These are phyloP conservation scores for Ptyas mucosa DNA, from an alignment of 2,113 vertebrate species.

Conservation along the genomic window DNA sequence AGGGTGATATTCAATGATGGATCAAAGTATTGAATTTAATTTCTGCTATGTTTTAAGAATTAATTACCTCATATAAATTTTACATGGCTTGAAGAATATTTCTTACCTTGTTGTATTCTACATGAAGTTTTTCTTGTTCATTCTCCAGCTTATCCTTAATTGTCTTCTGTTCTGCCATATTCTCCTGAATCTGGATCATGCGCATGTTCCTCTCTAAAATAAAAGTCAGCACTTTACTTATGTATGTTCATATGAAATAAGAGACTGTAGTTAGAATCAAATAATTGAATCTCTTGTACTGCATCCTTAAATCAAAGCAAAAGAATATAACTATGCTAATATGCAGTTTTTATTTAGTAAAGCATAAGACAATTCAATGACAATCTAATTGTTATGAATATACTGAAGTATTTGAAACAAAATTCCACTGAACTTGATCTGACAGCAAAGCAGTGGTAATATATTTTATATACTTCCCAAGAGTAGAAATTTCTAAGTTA, in stretches of 20 bases:
- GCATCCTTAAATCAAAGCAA: background rate
- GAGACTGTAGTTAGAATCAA: background rate
- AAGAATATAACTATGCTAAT: background rate
- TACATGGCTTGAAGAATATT: background rate
- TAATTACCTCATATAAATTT: background rate
- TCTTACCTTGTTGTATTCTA: slow-evolving; percentile 95
- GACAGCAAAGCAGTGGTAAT: background rate
- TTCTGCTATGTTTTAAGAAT: background rate
- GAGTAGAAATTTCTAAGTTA: background rate
- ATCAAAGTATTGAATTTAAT: background rate
- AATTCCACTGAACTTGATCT: background rate
- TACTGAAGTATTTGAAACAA: background rate
- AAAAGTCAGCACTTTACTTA: slow-evolving; percentile 41
- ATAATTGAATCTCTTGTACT: background rate
- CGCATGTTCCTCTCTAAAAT: slow-evolving; percentile 96
- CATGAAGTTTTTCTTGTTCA: slow-evolving; percentile 95
- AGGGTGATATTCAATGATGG: background rate
- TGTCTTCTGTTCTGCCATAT: slow-evolving; percentile 97
- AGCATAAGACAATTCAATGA: background rate
- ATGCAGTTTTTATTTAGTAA: background rate
- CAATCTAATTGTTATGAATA: background rate
- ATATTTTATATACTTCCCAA: background rate
- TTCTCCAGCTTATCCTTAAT: slow-evolving; percentile 97
- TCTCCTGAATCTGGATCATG: slow-evolving; percentile 99
- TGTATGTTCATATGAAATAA: background rate